These are phyloP conservation scores for Micoletzkya japonica DNA, from an alignment of 2,888 invertebrate species.

Conservation along the genomic window DNA sequence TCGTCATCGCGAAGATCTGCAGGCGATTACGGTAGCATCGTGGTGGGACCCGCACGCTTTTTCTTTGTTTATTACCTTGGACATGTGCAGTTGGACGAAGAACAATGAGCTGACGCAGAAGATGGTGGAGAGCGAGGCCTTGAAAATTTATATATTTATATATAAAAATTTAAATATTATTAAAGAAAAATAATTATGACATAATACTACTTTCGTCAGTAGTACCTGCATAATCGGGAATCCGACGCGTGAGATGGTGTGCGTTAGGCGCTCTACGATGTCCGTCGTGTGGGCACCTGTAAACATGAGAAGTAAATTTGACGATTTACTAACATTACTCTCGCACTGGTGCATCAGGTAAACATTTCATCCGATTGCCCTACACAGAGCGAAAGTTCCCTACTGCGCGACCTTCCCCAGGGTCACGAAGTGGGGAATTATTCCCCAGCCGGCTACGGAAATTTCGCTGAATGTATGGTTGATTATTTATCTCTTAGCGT, in stretches of 20 bases:
- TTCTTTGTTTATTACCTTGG: slow-evolving; percentile 39
- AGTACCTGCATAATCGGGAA: slow-evolving; percentile 60
- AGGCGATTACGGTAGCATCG: neutral
- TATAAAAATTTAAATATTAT: neutral
- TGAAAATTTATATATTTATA: neutral
- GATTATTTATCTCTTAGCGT: too few relatives aligned
- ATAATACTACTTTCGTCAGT: neutral
- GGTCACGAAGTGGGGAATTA: too few relatives aligned
- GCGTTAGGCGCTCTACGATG: slow-evolving; percentile 43
- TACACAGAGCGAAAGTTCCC: too few relatives aligned
- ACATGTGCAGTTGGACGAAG: slow-evolving; percentile 61
- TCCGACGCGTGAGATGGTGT: slow-evolving; percentile 57
- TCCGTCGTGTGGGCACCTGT: slow-evolving; percentile 16
- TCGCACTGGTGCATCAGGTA: too few relatives aligned
- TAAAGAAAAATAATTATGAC: neutral
- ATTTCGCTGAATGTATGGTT: neutral
- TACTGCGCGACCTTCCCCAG: too few relatives aligned
- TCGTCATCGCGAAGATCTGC: slow-evolving; percentile 59
- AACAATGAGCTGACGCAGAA: slow-evolving; percentile 56
- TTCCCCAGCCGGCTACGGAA: too few relatives aligned
- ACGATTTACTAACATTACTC: too few relatives aligned
- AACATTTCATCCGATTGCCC: too few relatives aligned
- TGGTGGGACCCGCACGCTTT: neutral
- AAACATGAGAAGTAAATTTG: too few relatives aligned
- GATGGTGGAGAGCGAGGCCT: slow-evolving; percentile 54